These are phyloP conservation scores for Ranitomeya variabilis DNA, from an alignment of 2,113 vertebrate species.

Conservation along the genomic window DNA sequence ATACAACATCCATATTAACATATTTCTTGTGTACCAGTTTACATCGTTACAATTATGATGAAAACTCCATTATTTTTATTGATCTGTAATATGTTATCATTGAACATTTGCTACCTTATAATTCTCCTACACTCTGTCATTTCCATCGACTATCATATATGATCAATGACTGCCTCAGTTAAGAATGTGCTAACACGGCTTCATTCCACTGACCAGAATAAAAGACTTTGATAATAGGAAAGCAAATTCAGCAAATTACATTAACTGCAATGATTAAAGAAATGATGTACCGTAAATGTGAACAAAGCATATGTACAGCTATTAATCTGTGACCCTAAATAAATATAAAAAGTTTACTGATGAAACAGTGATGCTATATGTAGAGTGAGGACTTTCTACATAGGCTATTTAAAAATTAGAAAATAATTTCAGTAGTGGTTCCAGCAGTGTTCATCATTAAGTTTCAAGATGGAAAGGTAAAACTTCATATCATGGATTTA, in stretches of 20 bases:
- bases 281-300: constrained; percentile 8
- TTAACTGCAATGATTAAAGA: constrained; percentile 13
- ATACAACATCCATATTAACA: neutral
- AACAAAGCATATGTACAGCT: constrained; percentile 14
- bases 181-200: constrained; percentile 46
- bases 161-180: neutral
- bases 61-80: neutral
- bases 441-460: constrained; percentile 16
- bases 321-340: constrained; percentile 42
- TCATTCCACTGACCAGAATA: constrained; percentile 15
- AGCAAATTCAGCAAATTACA: constrained; percentile 42
- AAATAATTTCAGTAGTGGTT: constrained; percentile 5
- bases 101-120: neutral
- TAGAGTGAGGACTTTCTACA: constrained; percentile 16
- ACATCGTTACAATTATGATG: neutral
- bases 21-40: neutral
- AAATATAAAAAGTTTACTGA: constrained; percentile 15
- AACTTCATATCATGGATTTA: neutral
- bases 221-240: constrained; percentile 34
- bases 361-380: constrained; percentile 10
- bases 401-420: constrained; percentile 29
- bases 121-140: neutral
- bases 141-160: neutral
- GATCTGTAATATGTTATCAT: neutral
- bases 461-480: constrained; percentile 46